A percentile compares a stretch with the other conserved stretches of the same genome.
Evolutionary conservation across 2,113 vertebrate genomes (phyloP).

Genomic region (Gavia stellata): DNA sequence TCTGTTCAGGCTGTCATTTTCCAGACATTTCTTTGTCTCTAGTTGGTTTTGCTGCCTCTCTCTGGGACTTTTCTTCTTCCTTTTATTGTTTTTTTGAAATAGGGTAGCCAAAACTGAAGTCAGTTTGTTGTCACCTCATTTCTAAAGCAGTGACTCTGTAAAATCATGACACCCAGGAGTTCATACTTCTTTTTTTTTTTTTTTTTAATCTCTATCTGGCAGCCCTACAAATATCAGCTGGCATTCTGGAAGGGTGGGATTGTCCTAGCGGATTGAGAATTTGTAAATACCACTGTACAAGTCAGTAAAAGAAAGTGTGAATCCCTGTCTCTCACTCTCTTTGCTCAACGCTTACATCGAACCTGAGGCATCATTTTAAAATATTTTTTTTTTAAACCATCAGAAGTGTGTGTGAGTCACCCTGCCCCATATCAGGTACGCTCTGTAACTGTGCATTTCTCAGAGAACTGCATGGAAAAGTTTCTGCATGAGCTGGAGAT

Average conservation of each 20-base stretch:
- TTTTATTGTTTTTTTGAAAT: background rate
- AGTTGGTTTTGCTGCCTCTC: background rate
- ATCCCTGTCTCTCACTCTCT: background rate
- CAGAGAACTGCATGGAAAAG: background rate
- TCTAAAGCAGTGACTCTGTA: background rate
- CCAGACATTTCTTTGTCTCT: background rate
- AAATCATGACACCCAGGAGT: background rate
- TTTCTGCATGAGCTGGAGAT: background rate
- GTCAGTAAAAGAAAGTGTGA: background rate
- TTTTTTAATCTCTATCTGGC: background rate
- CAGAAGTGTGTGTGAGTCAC: background rate
- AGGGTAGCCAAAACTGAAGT: background rate
- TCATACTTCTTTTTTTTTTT: background rate
- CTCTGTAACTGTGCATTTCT: background rate
- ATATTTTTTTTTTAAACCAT: background rate
- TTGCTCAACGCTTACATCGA: background rate
- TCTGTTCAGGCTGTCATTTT: background rate
- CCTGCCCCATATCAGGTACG: background rate
- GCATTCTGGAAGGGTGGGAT: background rate
- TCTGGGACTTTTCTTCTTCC: background rate
- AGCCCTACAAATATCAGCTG: background rate
- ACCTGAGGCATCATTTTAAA: background rate
- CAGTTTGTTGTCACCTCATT: background rate
- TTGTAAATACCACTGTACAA: background rate
- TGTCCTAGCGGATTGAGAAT: background rate